These are phyloP conservation scores for Shargacucullia verbasci DNA, from an alignment of 2,888 invertebrate genomes.

Conservation along the genomic window DNA sequence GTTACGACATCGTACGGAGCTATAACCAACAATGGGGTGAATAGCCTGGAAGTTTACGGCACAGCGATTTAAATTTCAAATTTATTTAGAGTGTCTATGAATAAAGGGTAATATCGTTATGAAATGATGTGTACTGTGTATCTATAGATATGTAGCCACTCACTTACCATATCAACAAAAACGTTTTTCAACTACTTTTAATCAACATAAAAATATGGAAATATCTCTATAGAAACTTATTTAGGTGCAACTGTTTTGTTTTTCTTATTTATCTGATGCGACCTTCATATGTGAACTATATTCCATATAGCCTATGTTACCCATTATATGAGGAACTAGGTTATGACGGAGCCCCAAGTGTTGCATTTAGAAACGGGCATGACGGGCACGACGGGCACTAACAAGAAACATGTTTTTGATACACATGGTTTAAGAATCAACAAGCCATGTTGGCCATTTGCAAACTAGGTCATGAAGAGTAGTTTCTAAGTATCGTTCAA, in stretches of 20 bases:
- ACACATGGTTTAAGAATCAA: no score
- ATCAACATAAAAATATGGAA: conserved; percentile 3
- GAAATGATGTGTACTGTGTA: conserved; percentile 22
- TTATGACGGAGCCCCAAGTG: conserved; percentile 7
- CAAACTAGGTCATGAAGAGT: conserved; percentile 15
- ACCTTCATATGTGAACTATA: neutral
- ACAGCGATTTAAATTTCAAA: conserved; percentile 59
- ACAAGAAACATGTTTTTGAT: conserved; percentile 5
- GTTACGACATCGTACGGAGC: conserved; percentile 12
- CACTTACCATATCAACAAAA: conserved; percentile 7
- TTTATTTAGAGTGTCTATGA: conserved; percentile 36
- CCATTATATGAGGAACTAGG: conserved; percentile 14
- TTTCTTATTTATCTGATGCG: neutral
- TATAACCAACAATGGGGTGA: conserved; percentile 27
- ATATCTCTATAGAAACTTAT: no score
- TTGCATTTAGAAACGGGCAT: conserved; percentile 2
- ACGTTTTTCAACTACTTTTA: neutral
- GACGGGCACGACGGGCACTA: no score
- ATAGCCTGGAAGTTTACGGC: conserved; percentile 42
- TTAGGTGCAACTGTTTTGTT: no score
- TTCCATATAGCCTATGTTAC: neutral
- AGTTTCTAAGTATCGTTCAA: conserved; percentile 3
- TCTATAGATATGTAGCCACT: neutral
- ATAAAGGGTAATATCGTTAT: conserved; percentile 28
- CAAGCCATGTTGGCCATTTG: conserved; percentile 3